phyloP scores from a whole-genome alignment of 64 coral and sea anemone species.

The Stichodactyla mertensii region DNA sequence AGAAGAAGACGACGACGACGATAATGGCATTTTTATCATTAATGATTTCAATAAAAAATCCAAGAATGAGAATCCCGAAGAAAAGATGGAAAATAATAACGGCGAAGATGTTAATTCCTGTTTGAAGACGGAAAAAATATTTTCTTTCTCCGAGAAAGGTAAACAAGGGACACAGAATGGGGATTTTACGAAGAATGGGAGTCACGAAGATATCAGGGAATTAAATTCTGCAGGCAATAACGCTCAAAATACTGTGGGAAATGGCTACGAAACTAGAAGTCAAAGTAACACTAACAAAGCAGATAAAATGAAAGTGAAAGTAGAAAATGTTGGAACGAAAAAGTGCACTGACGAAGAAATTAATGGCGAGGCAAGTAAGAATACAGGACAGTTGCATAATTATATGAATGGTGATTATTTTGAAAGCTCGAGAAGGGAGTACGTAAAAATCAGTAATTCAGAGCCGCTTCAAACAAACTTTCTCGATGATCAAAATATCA shows the following conservation, averaged over 20 bases:
- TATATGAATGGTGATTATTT: neutral
- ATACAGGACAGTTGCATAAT: neutral
- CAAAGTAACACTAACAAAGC: neutral
- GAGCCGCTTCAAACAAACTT: neutral
- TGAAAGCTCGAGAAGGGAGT: neutral
- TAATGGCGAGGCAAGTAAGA: neutral
- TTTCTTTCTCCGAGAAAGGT: neutral
- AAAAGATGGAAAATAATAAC: neutral
- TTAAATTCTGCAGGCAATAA: neutral
- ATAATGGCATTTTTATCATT: too few species aligned
- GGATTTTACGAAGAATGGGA: neutral
- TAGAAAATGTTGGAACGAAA: neutral
- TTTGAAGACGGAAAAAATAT: neutral
- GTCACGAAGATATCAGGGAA: neutral
- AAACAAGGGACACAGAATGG: neutral
- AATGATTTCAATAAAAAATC: neutral
- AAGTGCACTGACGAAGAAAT: neutral
- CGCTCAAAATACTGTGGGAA: neutral
- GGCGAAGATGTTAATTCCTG: neutral
- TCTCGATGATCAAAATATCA: neutral
- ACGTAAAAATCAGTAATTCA: neutral
- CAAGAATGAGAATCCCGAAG: neutral
- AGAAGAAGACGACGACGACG: neutral
- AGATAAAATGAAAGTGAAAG: neutral
- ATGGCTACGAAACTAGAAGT: neutral